A percentile compares a stretch with the other conserved stretches of the same genome.
Conservation (phyloP, 2,888 invertebrate genomes). For the Drosophila antonietae region DNA sequence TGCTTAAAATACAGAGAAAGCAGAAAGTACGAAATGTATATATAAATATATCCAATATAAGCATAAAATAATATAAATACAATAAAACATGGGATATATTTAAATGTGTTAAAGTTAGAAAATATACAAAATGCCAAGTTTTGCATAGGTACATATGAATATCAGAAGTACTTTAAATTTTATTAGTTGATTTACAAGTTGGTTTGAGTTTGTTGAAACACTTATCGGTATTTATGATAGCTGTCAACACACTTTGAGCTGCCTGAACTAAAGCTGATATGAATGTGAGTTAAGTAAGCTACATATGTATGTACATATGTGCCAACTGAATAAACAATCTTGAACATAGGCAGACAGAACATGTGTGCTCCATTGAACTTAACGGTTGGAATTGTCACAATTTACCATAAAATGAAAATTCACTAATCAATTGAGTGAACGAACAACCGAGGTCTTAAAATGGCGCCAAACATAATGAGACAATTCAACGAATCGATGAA, state of each 20-base stretch:
- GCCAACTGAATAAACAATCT: conserved; percentile 39
- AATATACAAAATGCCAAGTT: neutral
- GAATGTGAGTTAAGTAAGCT: conserved; percentile 4
- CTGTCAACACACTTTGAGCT: neutral
- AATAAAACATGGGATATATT: neutral
- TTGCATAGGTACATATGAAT: too few species aligned
- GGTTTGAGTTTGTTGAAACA: conserved; percentile 21
- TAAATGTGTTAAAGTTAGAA: neutral
- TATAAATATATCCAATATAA: neutral
- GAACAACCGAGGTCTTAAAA: conserved; percentile 32
- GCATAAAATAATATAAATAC: too few species aligned
- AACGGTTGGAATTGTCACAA: conserved; percentile 11
- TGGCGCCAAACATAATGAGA: conserved; percentile 32
- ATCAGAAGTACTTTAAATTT: too few species aligned
- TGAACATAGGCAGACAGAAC: neutral
- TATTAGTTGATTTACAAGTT: neutral
- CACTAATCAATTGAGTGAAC: conserved; percentile 22
- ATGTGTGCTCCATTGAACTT: conserved; percentile 14
- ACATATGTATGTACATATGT: neutral
- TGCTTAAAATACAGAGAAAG: neutral
- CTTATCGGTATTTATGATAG: conserved; percentile 16
- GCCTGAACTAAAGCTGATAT: conserved; percentile 8
- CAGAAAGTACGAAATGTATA: neutral
- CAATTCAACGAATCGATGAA: conserved; percentile 40
- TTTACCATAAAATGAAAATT: conserved; percentile 29